Conservation (phyloP, 2,113 vertebrate species). For the Danio rerio region DNA sequence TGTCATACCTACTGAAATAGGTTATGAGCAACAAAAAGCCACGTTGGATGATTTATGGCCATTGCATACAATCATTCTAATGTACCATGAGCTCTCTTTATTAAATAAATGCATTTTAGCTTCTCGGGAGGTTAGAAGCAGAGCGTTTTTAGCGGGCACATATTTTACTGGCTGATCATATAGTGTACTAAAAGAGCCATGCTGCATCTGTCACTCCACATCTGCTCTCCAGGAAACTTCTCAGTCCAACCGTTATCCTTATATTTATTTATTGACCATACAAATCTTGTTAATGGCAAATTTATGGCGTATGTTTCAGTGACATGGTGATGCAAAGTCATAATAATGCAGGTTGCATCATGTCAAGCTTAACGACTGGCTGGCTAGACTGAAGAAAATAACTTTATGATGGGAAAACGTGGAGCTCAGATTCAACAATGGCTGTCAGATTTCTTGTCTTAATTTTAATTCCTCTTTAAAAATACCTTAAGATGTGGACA, state of each 20-base stretch:
- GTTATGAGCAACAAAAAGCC: slow-evolving; percentile 60
- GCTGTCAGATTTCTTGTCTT: neutral
- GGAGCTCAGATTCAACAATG: neutral
- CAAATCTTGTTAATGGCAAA: slow-evolving; percentile 33
- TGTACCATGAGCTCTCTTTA: slow-evolving; percentile 59
- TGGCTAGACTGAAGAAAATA: neutral
- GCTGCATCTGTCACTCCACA: slow-evolving; percentile 50
- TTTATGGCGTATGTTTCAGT: slow-evolving; percentile 17
- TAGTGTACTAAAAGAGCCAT: slow-evolving; percentile 29
- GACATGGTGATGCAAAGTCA: neutral
- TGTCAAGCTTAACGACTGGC: slow-evolving; percentile 11
- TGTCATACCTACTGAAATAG: slow-evolving; percentile 61
- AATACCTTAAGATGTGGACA: too few relatives aligned
- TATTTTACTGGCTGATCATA: slow-evolving; percentile 42
- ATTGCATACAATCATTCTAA: slow-evolving; percentile 58
- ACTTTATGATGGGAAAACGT: slow-evolving; percentile 25
- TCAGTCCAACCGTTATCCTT: slow-evolving; percentile 51
- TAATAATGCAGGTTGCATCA: slow-evolving; percentile 33
- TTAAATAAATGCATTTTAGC: slow-evolving; percentile 60
- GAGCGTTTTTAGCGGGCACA: slow-evolving; percentile 32
- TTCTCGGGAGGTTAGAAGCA: slow-evolving; percentile 57
- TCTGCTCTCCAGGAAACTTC: slow-evolving; percentile 67
- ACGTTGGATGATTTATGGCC: slow-evolving; percentile 60
- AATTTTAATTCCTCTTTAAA: neutral
- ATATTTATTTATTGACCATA: slow-evolving; percentile 57